phyloP scores from a whole-genome alignment of 2,797 vertebrate genomes.

The Spatula clypeata region DNA sequence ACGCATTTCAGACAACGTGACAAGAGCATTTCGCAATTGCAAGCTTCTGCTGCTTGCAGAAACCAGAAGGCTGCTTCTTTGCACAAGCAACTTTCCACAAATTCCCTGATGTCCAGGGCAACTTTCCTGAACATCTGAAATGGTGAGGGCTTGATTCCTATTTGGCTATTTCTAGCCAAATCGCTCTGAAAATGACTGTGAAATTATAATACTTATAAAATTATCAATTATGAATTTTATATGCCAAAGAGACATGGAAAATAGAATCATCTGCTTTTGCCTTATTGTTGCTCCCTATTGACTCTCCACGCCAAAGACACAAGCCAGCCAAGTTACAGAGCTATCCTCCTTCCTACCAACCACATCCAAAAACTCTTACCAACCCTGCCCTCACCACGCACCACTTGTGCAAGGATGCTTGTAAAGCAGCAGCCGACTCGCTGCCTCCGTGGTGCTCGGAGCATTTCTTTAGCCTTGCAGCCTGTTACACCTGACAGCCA shows the following conservation, averaged over 20 bases:
- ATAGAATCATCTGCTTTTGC: not conserved
- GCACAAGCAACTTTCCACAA: not conserved
- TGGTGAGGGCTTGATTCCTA: not conserved
- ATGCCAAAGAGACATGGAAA: too few relatives aligned
- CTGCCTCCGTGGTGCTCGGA: accelerated
- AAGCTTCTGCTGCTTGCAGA: not conserved
- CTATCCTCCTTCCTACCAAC: too few relatives aligned
- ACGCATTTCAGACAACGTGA: not conserved
- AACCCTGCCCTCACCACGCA: accelerated
- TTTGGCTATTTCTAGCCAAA: not conserved
- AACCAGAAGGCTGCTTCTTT: not conserved
- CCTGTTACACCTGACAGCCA: accelerated
- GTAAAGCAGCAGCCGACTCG: too few relatives aligned
- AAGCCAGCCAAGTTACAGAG: not conserved
- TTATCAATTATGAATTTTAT: too few relatives aligned
- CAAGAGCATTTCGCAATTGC: accelerated
- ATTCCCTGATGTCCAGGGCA: not conserved
- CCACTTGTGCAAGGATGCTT: not conserved
- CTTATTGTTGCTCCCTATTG: not conserved
- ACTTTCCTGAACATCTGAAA: accelerated
- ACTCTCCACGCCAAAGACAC: not conserved
- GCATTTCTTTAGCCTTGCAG: accelerated
- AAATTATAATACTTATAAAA: not conserved
- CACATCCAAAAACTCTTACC: accelerated
- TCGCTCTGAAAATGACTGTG: not conserved